Percentiles rank a stretch among this genome's conserved stretches.
phyloP scores from a whole-genome alignment of 2,113 vertebrate genomes.

The Corynorhinus townsendii region DNA sequence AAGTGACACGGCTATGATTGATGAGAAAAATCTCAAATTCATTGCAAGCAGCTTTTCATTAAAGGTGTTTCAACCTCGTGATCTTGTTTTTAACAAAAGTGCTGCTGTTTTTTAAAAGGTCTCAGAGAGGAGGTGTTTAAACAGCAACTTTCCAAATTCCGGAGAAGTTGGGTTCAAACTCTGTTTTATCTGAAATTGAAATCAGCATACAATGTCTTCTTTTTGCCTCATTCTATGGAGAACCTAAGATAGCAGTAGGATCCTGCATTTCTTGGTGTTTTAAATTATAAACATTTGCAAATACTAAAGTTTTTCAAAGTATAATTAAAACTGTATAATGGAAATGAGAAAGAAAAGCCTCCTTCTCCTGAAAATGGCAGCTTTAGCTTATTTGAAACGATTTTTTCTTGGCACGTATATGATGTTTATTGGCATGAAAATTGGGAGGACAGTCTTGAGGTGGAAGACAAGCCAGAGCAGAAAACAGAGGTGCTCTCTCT shows the following conservation, averaged over 20 bases:
- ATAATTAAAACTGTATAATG: neutral
- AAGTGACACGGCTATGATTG: constrained; percentile 72
- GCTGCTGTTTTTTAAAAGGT: neutral
- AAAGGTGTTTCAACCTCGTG: constrained; percentile 50
- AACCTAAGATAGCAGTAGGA: neutral
- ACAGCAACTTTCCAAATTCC: neutral
- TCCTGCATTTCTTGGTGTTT: neutral
- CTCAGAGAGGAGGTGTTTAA: neutral
- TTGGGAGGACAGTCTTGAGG: too few species aligned
- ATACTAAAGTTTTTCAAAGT: neutral
- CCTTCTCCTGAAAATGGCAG: neutral
- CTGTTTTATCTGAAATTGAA: neutral
- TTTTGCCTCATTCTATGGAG: neutral
- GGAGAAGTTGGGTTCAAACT: neutral
- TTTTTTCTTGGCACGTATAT: neutral
- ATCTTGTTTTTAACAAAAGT: constrained; percentile 44
- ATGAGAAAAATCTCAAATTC: constrained; percentile 72
- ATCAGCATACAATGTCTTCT: neutral
- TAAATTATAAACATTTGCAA: neutral
- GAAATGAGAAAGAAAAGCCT: neutral
- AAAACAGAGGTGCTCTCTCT: neutral
- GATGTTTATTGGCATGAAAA: neutral
- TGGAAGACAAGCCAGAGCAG: neutral
- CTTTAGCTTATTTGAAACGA: neutral
- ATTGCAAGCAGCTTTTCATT: constrained; percentile 58